Evolutionary conservation across 1,140 invertebrate species (phyloP).

Genomic region (Mercenaria mercenaria): DNA sequence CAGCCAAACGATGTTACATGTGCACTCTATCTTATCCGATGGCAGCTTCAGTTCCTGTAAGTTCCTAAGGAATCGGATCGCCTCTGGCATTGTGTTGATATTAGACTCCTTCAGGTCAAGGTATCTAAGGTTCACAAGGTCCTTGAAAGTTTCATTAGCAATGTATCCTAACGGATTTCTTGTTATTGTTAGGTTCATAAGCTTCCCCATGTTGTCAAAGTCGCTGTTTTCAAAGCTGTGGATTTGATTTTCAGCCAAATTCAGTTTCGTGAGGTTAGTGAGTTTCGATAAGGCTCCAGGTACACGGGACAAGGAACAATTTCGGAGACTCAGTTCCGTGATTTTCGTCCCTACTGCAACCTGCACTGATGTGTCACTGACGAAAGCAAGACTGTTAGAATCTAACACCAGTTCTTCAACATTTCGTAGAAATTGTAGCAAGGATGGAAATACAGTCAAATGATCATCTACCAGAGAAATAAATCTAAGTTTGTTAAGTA

Average conservation of each 20-base stretch:
- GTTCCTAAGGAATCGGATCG: constrained; percentile 33
- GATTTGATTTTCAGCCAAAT: constrained; percentile 48
- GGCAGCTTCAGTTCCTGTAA: constrained; percentile 34
- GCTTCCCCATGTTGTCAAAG: constrained; percentile 41
- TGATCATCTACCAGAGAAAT: constrained; percentile 48
- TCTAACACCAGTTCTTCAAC: constrained; percentile 29
- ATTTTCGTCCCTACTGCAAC: constrained; percentile 25
- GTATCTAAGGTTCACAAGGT: constrained; percentile 1
- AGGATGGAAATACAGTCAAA: constrained; percentile 50
- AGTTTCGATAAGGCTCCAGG: constrained; percentile 56
- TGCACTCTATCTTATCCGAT: constrained; percentile 48
- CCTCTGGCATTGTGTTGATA: constrained; percentile 46
- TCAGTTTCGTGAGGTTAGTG: constrained; percentile 43
- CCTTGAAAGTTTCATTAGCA: constrained; percentile 58
- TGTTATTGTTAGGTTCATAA: constrained; percentile 22
- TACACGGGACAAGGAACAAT: constrained; percentile 51
- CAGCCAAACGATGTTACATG: constrained; percentile 58
- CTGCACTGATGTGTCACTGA: constrained; percentile 50
- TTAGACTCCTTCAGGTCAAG: constrained; percentile 48
- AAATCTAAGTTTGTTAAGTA: constrained; percentile 27
- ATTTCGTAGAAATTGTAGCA: constrained; percentile 24
- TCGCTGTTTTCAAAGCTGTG: constrained; percentile 63
- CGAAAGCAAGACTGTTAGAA: constrained; percentile 48
- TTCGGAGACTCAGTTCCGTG: constrained; percentile 26
- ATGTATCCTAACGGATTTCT: constrained; percentile 54